Conservation (phyloP, 2,113 vertebrate genomes). For the Pseudorasbora parva region DNA sequence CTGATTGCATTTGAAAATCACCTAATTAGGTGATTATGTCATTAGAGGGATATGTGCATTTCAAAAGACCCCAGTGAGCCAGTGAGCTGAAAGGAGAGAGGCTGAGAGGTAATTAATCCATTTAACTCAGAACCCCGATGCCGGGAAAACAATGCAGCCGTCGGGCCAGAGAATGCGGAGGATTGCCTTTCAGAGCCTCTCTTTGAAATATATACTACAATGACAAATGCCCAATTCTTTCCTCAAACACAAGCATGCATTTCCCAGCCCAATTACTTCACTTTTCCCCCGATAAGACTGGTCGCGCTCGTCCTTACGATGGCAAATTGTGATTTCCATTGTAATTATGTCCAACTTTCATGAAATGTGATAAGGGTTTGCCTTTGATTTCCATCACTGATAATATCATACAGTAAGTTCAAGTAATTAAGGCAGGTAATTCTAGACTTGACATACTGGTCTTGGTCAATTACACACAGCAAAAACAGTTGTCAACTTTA, state of each 20-base stretch:
- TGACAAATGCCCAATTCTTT: slow-evolving; percentile 81
- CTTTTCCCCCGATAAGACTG: slow-evolving; percentile 54
- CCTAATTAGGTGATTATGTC: slow-evolving; percentile 97
- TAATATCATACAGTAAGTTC: slow-evolving; percentile 40
- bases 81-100: slow-evolving; percentile 87
- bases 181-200: slow-evolving; percentile 83
- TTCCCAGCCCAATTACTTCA: slow-evolving; percentile 65
- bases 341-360: slow-evolving; percentile 57
- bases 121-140: slow-evolving; percentile 81
- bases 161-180: slow-evolving; percentile 75
- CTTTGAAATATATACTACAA: slow-evolving; percentile 88
- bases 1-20: slow-evolving; percentile 82
- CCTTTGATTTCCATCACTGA: slow-evolving; percentile 48
- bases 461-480: slow-evolving; percentile 42
- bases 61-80: slow-evolving; percentile 82
- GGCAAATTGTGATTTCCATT: slow-evolving; percentile 59
- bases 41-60: slow-evolving; percentile 83
- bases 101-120: slow-evolving; percentile 91
- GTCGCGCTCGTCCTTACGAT: slow-evolving; percentile 53
- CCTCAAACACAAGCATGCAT: slow-evolving; percentile 37
- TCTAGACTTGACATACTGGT: slow-evolving; percentile 44
- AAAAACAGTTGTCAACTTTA: slow-evolving; percentile 53
- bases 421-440: slow-evolving; percentile 48
- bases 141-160: slow-evolving; percentile 79
- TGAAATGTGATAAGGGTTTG: slow-evolving; percentile 58